Percentiles rank a stretch among this genome's conserved stretches.
Evolutionary conservation across 1,140 invertebrate genomes (phyloP).

Genomic region (Cotesia chilonis): DNA sequence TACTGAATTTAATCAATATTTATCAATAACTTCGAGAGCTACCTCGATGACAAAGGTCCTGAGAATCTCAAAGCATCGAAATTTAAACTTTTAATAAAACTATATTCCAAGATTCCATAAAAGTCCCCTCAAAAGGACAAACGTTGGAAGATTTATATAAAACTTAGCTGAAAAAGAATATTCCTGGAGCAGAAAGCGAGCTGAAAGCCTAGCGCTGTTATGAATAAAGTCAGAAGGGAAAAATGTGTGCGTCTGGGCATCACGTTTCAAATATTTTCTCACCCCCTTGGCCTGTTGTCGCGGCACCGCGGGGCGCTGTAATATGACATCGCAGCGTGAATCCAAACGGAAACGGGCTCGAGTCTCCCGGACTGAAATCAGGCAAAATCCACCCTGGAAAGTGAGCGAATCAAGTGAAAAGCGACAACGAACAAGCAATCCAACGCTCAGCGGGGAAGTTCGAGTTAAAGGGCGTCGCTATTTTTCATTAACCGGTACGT

Average conservation of each 20-base stretch:
- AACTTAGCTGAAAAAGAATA: too few species aligned
- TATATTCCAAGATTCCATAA: too few species aligned
- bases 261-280: constrained; percentile 14
- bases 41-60: too few species aligned
- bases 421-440: constrained; percentile 51
- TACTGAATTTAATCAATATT: too few species aligned
- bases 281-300: constrained; percentile 12
- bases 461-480: constrained; percentile 54
- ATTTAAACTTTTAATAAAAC: too few species aligned
- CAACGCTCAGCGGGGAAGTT: constrained; percentile 50
- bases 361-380: constrained; percentile 48
- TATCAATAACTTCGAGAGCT: too few species aligned
- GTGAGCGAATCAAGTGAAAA: constrained; percentile 49
- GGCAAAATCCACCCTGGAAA: constrained; percentile 48
- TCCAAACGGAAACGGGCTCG: constrained; percentile 47
- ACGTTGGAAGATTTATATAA: too few species aligned
- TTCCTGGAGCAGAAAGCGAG: too few species aligned
- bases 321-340: constrained; percentile 57
- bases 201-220: too few species aligned
- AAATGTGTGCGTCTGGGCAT: background rate
- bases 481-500: constrained; percentile 58
- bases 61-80: too few species aligned
- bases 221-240: too few species aligned
- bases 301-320: constrained; percentile 45
- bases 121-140: too few species aligned